Evolutionary conservation across 37 sponge, comb jelly and placozoan species (phyloP), one percentile per base, ranked within the genome.

Genomic region (Amphimedon queenslandica): DNA sequence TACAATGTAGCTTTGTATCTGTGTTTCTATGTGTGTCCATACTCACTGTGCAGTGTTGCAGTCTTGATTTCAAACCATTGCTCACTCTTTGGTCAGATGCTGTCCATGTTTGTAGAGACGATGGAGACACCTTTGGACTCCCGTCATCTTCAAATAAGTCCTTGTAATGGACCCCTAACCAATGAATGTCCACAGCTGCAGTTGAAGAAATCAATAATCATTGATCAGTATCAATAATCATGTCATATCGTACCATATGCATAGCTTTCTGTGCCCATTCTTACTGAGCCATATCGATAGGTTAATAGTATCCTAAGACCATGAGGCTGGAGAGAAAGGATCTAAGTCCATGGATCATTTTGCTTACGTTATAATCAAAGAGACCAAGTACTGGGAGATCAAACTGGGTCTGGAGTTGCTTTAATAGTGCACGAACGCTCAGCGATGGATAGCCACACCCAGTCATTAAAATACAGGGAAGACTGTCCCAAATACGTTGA

Each of bases 381-480:
- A 96, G 70, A 1, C 97, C 97, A 16, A 96, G 65, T 2, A 92
- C 86, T 37, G 97, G 97, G 0, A 96, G 67, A 0, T 57, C 16
- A 33, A 96, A 58, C 66, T 85, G 76, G 1, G 73, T 40, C 1
- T 56, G 70, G 16, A 92, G 77, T 21, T 78, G 58, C 63, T 84
- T 85, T 25, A 90, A 71, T 0, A 87, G 73, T 58, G 84, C 88
- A 18, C 97, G 73, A 24, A 92, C 97, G 42, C 88, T 87, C 53
- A 96, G 88, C 2, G 93, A 82, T 16, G 97, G 97, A 42, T 92
- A 96, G 36, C 97, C 97, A 71, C 97, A 90, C 16, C 97, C 97
- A 34, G 97, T 96, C 28, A 96, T 72, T 35, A 96, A 6, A n/a
- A 96, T 73, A 57, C 90, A 90, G 16, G 97, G 97, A 0, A 96